phyloP scores from a whole-genome alignment of 1,140 invertebrate genomes.

The Drosophila quadrilineata region DNA sequence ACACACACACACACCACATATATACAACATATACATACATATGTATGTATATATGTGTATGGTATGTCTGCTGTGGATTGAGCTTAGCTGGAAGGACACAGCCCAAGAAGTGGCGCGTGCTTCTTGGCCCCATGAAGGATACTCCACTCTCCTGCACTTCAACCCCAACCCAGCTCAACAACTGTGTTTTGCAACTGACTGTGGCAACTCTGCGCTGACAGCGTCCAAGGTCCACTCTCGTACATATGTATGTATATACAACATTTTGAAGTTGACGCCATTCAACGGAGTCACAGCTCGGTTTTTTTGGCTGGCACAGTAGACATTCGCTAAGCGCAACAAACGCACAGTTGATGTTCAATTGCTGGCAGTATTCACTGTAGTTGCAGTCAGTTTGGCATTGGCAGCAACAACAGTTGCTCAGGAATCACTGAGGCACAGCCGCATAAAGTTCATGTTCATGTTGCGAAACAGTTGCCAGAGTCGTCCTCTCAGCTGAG shows the following conservation, averaged over 20 bases:
- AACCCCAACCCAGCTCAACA: conserved; percentile 43
- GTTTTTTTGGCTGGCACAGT: no score
- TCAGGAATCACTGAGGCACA: conserved; percentile 69
- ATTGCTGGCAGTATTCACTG: no score
- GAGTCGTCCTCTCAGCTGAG: conserved; percentile 15
- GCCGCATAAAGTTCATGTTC: conserved; percentile 76
- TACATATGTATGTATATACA: conserved; percentile 11
- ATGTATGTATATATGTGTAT: conserved; percentile 2
- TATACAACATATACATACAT: conserved; percentile 6
- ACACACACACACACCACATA: conserved; percentile 13
- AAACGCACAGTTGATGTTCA: no score
- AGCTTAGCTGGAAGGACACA: conserved; percentile 30
- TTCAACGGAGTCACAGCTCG: no score
- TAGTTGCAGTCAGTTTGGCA: conserved; percentile 30
- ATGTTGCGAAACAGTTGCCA: conserved; percentile 69
- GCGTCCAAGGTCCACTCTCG: conserved; percentile 61
- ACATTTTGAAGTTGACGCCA: conserved; percentile 10
- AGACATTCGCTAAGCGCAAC: no score
- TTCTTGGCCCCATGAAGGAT: no score
- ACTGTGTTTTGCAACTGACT: conserved; percentile 5
- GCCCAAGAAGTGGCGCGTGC: conserved; percentile 71
- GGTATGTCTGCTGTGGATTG: conserved; percentile 20
- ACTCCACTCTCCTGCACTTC: no score
- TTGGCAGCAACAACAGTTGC: conserved; percentile 9
- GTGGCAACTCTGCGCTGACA: conserved; percentile 23